Percentiles rank a stretch among this genome's conserved stretches.
Evolutionary conservation across 2,888 invertebrate species (phyloP).

Genomic region (Drosophila yooni): DNA sequence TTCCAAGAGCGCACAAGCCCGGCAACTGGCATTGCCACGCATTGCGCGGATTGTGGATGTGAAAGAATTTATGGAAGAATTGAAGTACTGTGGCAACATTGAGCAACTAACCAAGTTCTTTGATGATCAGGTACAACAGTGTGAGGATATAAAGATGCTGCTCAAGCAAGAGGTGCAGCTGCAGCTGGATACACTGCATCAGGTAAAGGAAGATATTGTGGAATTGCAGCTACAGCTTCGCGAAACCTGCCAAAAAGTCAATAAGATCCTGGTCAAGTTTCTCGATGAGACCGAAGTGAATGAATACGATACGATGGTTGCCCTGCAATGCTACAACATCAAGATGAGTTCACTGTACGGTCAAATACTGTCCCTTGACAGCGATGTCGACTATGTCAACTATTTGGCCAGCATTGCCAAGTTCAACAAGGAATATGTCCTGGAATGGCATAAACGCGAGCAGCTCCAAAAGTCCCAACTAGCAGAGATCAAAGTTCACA

Average conservation of each 20-base stretch:
- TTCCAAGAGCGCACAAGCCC: not conserved
- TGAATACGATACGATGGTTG: slow-evolving; percentile 32
- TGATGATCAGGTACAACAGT: slow-evolving; percentile 27
- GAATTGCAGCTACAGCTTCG: slow-evolving; percentile 36
- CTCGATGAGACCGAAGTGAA: slow-evolving; percentile 45
- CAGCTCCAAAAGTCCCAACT: not conserved
- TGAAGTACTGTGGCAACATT: slow-evolving; percentile 14
- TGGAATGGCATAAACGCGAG: slow-evolving; percentile 24
- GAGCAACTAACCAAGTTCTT: slow-evolving; percentile 16
- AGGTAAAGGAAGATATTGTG: slow-evolving; percentile 47
- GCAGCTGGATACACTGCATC: slow-evolving; percentile 29
- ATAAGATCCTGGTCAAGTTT: slow-evolving; percentile 40
- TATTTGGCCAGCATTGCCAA: slow-evolving; percentile 40
- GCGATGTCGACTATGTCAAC: slow-evolving; percentile 49
- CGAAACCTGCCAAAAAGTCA: not conserved
- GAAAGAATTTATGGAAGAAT: slow-evolving; percentile 32
- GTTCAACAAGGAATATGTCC: slow-evolving; percentile 33
- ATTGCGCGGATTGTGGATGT: slow-evolving; percentile 44
- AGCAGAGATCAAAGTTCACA: not conserved
- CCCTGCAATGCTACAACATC: slow-evolving; percentile 35
- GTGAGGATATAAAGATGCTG: slow-evolving; percentile 21
- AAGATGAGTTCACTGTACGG: slow-evolving; percentile 48
- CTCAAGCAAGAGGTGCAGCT: slow-evolving; percentile 24
- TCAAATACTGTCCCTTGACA: slow-evolving; percentile 41
- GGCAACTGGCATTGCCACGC: slow-evolving; percentile 38